Base-by-base conservation (phyloP, 1,140 invertebrate species). In the Panagrolaimus sp. region DNA sequence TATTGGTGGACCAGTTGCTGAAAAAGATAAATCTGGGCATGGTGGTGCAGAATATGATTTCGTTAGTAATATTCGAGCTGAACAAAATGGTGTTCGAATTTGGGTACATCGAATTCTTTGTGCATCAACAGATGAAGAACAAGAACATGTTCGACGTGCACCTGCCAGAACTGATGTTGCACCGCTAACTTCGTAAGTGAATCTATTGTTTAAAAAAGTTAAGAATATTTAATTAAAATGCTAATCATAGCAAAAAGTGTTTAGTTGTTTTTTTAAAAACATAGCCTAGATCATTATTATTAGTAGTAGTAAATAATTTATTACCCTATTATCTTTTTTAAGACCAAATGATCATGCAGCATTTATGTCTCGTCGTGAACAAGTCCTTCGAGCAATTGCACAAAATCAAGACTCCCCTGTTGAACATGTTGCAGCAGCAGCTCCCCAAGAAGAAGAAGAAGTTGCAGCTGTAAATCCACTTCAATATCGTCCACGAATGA, bases 21-120 rank as follows among this genome's bases (percentile, higher is more conserved):
- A 16, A 9, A 51, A 79, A 31, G 78, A 83, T 61, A 70, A 74
- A 65, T 77, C 71, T 44, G 81, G 78, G 38, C 75, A 72, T 27
- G 63, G 62, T 42, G 75, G 74, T 25, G 45, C 69, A 20, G 80
- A 82, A 68, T 82, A 79, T 45, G 80, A 82, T 62, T 82, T 79
- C 63, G 74, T 82, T 65, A 70, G 74, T 11, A 83, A 83, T 66
- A 61, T 78, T 25, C 74, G 80, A 53, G 74, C 74, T 46, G 80
- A 83, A 65, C 80, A 82, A 69, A 79, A 77, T 64, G 80, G 80
- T 43, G 74, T 82, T 16, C 79, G 80, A 47, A 70, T 82, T 23
- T 82, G 80, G 80, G 80, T 82, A 2, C 77, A 82, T 70, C 63
- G 80, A 44, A 76, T 83, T 38, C 76, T 82, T 66, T 81, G 79